Evolutionary conservation across 2,797 vertebrate genomes (phyloP).

Genomic region (Crocidura indochinensis): DNA sequence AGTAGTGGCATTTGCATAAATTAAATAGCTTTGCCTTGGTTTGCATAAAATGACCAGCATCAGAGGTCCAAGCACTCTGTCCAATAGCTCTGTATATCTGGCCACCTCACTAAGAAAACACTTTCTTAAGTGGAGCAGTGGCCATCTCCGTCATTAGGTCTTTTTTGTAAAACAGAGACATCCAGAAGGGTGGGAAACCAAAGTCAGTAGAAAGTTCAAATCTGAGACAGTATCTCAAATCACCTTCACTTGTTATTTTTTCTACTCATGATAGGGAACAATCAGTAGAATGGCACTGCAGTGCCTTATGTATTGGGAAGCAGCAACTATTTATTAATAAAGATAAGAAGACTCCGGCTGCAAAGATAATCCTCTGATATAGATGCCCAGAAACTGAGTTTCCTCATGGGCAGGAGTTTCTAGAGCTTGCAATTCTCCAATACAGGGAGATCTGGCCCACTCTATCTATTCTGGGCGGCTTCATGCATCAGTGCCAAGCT

Average conservation of each 20-base stretch:
- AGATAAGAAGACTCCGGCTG: conserved; percentile 48
- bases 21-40: conserved; percentile 71
- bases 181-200: not conserved
- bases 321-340: conserved; percentile 66
- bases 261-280: conserved; percentile 24
- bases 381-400: conserved; percentile 13
- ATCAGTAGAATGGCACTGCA: conserved; percentile 31
- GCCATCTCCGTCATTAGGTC: not conserved
- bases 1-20: conserved; percentile 41
- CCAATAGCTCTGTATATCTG: conserved; percentile 49
- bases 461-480: conserved; percentile 44
- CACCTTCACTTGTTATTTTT: conserved; percentile 65
- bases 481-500: conserved; percentile 67
- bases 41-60: conserved; percentile 42
- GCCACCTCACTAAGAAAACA: conserved; percentile 40
- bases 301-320: conserved; percentile 56
- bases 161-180: conserved; percentile 50
- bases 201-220: conserved; percentile 42
- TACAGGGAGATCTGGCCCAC: conserved; percentile 55
- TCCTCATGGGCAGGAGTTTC: not conserved
- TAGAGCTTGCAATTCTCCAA: not conserved
- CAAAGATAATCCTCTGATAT: not conserved
- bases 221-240: conserved; percentile 32
- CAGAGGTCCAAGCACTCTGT: conserved; percentile 47
- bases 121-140: not conserved